A percentile compares a stretch with the other conserved stretches of the same genome.
These are phyloP conservation scores for Scortum barcoo DNA, from an alignment of 2,113 vertebrate genomes.

Conservation along the genomic window DNA sequence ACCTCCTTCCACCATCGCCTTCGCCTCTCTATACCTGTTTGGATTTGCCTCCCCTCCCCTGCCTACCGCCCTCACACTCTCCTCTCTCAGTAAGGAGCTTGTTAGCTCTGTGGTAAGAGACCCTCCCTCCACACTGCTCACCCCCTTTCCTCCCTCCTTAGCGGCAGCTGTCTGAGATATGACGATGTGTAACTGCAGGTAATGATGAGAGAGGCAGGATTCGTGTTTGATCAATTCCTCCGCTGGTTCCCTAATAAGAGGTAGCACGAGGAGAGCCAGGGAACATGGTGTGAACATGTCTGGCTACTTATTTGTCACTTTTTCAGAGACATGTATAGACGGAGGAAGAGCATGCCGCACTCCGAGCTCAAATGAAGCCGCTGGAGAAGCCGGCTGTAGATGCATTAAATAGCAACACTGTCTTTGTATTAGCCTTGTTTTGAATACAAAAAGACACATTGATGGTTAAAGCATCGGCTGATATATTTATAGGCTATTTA, in stretches of 20 bases:
- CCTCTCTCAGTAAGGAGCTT: constrained; percentile 50
- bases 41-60: neutral
- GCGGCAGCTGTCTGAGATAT: constrained; percentile 43
- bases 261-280: neutral
- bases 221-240: constrained; percentile 54
- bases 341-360: neutral
- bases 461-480: neutral
- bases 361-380: neutral
- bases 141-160: neutral
- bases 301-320: constrained; percentile 51
- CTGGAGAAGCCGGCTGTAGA: neutral
- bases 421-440: neutral
- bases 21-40: constrained; percentile 28
- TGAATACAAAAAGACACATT: neutral
- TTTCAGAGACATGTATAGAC: neutral
- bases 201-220: constrained; percentile 55
- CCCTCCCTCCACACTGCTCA: neutral
- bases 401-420: neutral
- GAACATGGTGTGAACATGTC: constrained; percentile 33
- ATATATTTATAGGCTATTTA: constrained; percentile 4
- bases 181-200: constrained; percentile 42
- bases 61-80: constrained; percentile 11
- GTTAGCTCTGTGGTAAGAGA: constrained; percentile 62
- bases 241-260: constrained; percentile 43
- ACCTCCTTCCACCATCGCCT: constrained; percentile 16